Percentiles rank a stretch among this genome's conserved stretches.
phyloP scores from a whole-genome alignment of 2,113 vertebrate genomes.

The Atractosteus spatula region DNA sequence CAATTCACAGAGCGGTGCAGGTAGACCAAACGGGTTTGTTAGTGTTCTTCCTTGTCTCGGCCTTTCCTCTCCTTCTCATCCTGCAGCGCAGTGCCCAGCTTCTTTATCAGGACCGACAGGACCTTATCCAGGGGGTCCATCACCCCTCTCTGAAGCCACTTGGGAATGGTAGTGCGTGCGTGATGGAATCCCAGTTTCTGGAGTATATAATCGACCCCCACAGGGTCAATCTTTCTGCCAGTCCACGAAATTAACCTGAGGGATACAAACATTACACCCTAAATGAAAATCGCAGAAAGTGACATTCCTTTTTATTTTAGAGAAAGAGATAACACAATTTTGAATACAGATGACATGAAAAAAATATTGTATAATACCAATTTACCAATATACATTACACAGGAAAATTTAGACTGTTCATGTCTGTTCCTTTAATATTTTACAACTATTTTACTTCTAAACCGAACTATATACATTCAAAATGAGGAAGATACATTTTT shows the following conservation, averaged over 20 bases:
- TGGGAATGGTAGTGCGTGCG: slow-evolving; percentile 97
- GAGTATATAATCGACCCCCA: slow-evolving; percentile 96
- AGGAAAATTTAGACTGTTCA: no score
- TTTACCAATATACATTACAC: no score
- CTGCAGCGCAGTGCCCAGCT: slow-evolving; percentile 90
- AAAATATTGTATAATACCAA: no score
- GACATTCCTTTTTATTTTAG: no score
- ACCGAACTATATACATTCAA: no score
- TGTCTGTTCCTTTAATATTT: no score
- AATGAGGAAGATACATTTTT: no score
- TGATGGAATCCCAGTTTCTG: slow-evolving; percentile 98
- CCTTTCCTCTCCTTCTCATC: slow-evolving; percentile 94
- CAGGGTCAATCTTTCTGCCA: slow-evolving; percentile 94
- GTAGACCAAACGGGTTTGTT: slow-evolving; percentile 31
- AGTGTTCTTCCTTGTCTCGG: slow-evolving; percentile 91
- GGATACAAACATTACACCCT: slow-evolving; percentile 9
- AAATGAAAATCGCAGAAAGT: no score
- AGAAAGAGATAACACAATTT: no score
- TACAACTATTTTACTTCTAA: no score
- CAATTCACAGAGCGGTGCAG: not conserved
- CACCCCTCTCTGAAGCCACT: slow-evolving; percentile 98
- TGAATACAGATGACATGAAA: no score
- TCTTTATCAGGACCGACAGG: slow-evolving; percentile 93
- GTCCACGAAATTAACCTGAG: slow-evolving; percentile 96
- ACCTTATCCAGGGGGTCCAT: slow-evolving; percentile 99